Base-by-base conservation (phyloP, 2,888 invertebrate species). In the Lycophotia porphyrea region DNA sequence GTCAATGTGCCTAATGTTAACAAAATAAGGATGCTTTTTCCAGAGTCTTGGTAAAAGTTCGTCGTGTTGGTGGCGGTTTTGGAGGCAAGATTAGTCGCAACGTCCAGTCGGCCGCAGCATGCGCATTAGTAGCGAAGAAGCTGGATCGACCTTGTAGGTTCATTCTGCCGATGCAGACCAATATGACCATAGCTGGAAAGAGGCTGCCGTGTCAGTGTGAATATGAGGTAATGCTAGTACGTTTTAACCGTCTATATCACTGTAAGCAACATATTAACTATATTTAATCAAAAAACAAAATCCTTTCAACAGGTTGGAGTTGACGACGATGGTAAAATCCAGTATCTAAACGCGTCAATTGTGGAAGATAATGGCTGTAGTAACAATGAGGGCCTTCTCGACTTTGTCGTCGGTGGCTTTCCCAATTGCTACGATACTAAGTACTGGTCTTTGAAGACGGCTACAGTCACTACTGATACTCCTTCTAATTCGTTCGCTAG, bases 401-500 rank as follows among this genome's bases (percentile, higher is more conserved):
- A 88, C 0, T 92, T 91, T 44, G 90, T 93, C 0, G 76, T 87
- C 0, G 88, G 90, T 0, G 96, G 96, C n/a, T 95, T 96, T 70
- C 91, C 92, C 11, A 97, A 97, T 82, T 97, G 97, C 86, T 97
- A 98, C 88, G 94, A 97, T 94, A 60, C 86, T 96, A 2, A 95
- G 90, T 70, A 92, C 92, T 82, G 82, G 82, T 15, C 49, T 13
- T 31, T 82, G n/a, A 82, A 80, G 58, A 72, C 82, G 1, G 95
- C 92, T 0, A 84, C 90, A 61, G 97, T 97, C 0, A 90, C 96
- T 31, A 98, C 98, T 0, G 97, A 98, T 89, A 93, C 97, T 0
- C 97, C 98, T 0, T 95, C 97, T 2, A 98, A 98, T 84, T 97
- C 98, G 0, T 97, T 97, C 71, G 97, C 97, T 80, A 95, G 98